Evolutionary conservation across 2,113 vertebrate species (phyloP), one percentile per base, ranked within the genome.

Genomic region (Arvicanthis niloticus): DNA sequence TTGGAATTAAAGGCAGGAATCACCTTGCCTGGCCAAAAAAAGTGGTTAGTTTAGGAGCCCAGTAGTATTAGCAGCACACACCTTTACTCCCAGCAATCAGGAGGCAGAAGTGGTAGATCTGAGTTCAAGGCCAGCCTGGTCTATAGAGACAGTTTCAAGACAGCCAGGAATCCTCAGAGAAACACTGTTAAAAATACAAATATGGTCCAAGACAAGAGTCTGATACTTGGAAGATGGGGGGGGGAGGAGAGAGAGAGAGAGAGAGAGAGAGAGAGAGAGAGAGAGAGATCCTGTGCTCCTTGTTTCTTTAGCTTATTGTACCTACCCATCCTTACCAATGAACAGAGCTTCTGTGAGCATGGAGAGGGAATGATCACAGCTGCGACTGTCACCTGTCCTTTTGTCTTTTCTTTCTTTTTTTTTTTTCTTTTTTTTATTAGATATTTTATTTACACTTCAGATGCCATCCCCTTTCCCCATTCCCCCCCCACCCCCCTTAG

Each of bases 31-130:
- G 29, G 4, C 1, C 0, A 34, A 68, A 21, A 53, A 53, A 53
- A 37, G 8, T 15, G 34, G 65, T 13, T 53, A 11, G 10, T 2
- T 12, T 1, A 5, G 77, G 19, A 81, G 10, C 9, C 0, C 1
- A 34, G 31, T 80, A 31, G 31, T 37, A 9, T 19, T 53, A 2
- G 17, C 3, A 21, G 31, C 48, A 2, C 76, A 34, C 7, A 9
- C 31, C 48, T 80, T 80, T 37, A 53, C 37, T 37, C 48, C 31
- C 8, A 15, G 48, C 17, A 65, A 3, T 65, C 24, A 1, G 5
- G 24, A 65, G 26, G 62, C 62, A 11, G 48, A 78, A 24, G 22
- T 7, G 77, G 17, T 10, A 4, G 77, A 37, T 37, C 77, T 80
- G 70, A 72, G 17, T 40, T 29, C 11, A 2, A 37, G 17, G 9